Base-by-base conservation (phyloP, 2,113 vertebrate species). In the Heloderma charlesbogerti region DNA sequence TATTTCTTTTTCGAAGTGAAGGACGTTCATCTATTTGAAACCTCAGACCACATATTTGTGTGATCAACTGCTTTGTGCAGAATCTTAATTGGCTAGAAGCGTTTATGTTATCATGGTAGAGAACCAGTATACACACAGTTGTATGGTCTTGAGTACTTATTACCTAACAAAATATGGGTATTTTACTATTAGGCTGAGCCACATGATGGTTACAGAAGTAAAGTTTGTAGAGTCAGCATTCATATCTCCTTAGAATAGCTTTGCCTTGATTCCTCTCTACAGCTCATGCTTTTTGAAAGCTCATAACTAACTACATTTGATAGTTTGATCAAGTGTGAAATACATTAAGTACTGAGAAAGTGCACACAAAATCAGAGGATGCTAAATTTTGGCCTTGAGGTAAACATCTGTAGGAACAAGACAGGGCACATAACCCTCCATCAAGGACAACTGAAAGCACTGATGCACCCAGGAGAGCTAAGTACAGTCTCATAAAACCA, bases 281-380 rank as follows among this genome's bases (percentile, higher is more conserved):
- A 77, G 31, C 13, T 89, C 54, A 25, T 57, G 25, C 81, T 81
- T 81, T 91, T 91, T 92, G 74, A 92, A 96, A 93, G 60, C 72
- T 63, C 77, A 48, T 10, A 89, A 79, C 66, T 92, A 91, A 89
- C 43, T 89, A 91, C 75, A 71, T 82, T 69, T 88, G 90, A 92
- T 86, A 84, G 66, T 37, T 94, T 88, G 67, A 90, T 93, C 66
- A 75, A 27, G 71, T 87, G 37, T 87, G 89, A 92, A 94, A 89
- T 82, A 81, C 37, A 90, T 2, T 77, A 92, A 86, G 54, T 67
- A 87, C 57, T 45, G 71, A 63, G 57, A 86, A 80, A 71, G 31
- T 89, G 79, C 34, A 80, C 15, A 82, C 34, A 72, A 48, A 29
- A 69, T 84, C 84, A 34, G 81, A 66, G 43, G 40, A 74, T 60